A percentile compares a stretch with the other conserved stretches of the same genome.
phyloP scores from a whole-genome alignment of 1,140 invertebrate genomes.

The Lordiphosa stackelbergi region DNA sequence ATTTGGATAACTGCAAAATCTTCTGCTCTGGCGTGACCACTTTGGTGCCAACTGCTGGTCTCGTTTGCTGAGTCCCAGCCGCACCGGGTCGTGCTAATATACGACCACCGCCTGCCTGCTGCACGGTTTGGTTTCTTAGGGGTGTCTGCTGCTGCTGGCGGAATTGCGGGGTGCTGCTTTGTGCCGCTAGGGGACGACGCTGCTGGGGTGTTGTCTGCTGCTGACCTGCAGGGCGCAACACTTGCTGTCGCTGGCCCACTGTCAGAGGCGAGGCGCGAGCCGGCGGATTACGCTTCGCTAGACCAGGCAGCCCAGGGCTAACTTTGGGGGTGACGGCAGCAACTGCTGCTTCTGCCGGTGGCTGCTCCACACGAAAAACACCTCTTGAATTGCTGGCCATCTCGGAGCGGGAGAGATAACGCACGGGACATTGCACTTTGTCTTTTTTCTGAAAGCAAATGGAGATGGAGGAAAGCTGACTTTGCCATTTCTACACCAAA shows the following conservation, averaged over 20 bases:
- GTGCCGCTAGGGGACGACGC: slow-evolving; percentile 26
- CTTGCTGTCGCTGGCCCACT: slow-evolving; percentile 49
- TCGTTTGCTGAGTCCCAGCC: slow-evolving; percentile 10
- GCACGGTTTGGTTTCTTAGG: slow-evolving; percentile 8
- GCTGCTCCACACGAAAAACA: slow-evolving; percentile 56
- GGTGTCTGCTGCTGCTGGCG: slow-evolving; percentile 26
- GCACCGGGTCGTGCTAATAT: slow-evolving; percentile 32
- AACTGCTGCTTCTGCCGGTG: slow-evolving; percentile 16
- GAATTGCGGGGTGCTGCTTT: slow-evolving; percentile 19
- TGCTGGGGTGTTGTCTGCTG: slow-evolving; percentile 14
- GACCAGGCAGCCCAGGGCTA: slow-evolving; percentile 2
- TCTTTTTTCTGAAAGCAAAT: slow-evolving; percentile 41
- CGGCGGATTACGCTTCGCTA: too few relatives aligned
- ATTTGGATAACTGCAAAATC: slow-evolving; percentile 72
- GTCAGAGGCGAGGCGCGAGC: slow-evolving; percentile 38
- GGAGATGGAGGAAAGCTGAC: neutral
- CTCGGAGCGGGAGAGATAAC: slow-evolving; percentile 63
- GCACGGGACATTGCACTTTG: slow-evolving; percentile 62
- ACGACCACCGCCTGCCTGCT: slow-evolving; percentile 6
- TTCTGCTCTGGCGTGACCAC: slow-evolving; percentile 72
- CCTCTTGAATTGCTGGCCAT: slow-evolving; percentile 48
- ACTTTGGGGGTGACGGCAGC: slow-evolving; percentile 15
- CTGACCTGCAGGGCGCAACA: slow-evolving; percentile 47
- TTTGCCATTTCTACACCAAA: too few relatives aligned
- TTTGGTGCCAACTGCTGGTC: slow-evolving; percentile 34